Conservation (phyloP, 2,888 invertebrate genomes). For the Calameuta filiformis region DNA sequence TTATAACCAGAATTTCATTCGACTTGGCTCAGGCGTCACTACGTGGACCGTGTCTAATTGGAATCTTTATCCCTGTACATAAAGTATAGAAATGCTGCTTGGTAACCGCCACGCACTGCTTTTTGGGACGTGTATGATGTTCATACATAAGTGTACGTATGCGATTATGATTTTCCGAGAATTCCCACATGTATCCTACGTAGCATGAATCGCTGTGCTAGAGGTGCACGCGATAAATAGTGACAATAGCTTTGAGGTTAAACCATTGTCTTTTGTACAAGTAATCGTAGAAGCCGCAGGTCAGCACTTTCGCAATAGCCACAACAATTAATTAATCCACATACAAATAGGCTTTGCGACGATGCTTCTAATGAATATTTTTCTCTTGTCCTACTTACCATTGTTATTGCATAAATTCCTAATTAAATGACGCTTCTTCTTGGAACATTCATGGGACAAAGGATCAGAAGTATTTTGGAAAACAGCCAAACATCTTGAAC, state of each 20-base stretch:
- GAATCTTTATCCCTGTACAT: constrained; percentile 11
- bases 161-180: neutral
- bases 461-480: neutral
- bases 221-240: neutral
- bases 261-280: neutral
- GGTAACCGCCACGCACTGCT: neutral
- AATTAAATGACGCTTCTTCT: neutral
- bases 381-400: constrained; percentile 6
- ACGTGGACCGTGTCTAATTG: constrained; percentile 40
- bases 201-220: neutral
- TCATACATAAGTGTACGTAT: neutral
- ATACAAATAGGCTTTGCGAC: neutral
- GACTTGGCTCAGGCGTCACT: constrained; percentile 24
- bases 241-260: neutral
- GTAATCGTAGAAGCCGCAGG: neutral
- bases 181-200: neutral
- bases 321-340: neutral
- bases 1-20: constrained; percentile 22
- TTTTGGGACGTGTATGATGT: neutral
- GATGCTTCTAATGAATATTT: neutral
- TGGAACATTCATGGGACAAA: neutral
- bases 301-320: neutral
- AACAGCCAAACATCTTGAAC: constrained; percentile 1
- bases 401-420: neutral
- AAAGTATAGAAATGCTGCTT: neutral